Percentiles rank a stretch among this genome's conserved stretches.
These are phyloP conservation scores for Parauchenoglanis punctatus DNA, from an alignment of 2,797 vertebrate genomes.

Conservation along the genomic window DNA sequence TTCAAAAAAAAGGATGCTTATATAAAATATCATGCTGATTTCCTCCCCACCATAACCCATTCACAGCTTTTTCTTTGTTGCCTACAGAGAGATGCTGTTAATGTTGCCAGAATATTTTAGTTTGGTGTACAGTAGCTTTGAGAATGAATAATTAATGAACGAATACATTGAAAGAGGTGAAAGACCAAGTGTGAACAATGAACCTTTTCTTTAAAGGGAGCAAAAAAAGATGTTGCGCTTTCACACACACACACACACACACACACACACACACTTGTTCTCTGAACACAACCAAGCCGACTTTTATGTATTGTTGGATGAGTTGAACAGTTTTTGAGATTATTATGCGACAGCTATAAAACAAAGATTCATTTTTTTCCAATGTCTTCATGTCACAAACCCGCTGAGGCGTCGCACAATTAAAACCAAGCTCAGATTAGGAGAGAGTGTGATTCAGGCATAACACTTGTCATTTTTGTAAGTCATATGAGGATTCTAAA, in stretches of 20 bases:
- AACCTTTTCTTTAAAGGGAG: conserved; percentile 34
- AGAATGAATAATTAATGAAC: conserved; percentile 56
- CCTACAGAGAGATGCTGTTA: conserved; percentile 45
- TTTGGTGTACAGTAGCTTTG: conserved; percentile 40
- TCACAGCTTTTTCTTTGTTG: conserved; percentile 22
- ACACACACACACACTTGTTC: conserved; percentile 22
- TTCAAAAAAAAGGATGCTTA: conserved; percentile 23
- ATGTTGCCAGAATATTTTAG: conserved; percentile 51
- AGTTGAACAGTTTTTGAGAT: conserved; percentile 61
- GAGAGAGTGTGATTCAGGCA: neutral
- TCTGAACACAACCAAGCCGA: conserved; percentile 15
- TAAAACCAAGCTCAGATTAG: neutral
- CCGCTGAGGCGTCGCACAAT: conserved; percentile 26
- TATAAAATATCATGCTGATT: conserved; percentile 37
- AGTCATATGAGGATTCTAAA: neutral
- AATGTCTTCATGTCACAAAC: conserved; percentile 56
- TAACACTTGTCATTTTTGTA: neutral
- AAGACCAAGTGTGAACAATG: conserved; percentile 46
- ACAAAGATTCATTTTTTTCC: conserved; percentile 56
- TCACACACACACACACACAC: conserved; percentile 39
- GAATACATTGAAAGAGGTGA: conserved; percentile 48
- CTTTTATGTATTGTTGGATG: conserved; percentile 43
- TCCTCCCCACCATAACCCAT: neutral
- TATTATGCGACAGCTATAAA: conserved; percentile 55
- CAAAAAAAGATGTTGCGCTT: conserved; percentile 39